Base-by-base conservation (phyloP, 2,888 invertebrate species). In the Pterobdella sp. region DNA sequence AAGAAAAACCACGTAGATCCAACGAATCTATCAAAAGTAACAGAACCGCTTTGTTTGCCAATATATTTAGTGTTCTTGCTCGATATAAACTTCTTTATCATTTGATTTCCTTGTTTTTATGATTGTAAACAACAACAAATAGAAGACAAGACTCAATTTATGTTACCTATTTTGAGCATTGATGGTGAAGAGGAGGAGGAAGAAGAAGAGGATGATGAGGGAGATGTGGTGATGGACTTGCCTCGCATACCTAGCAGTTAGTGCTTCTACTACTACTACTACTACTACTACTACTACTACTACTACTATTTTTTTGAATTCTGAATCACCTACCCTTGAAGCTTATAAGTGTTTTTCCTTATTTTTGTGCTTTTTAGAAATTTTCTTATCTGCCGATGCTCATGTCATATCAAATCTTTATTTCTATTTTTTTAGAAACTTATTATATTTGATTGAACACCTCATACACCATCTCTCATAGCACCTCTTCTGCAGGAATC, bases 211-310 rank as follows among this genome's bases (percentile, higher is more conserved):
- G 37, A 36, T 29, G 71, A 71, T 31, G 71, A 32, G 14, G 71
- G 63, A 26, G 71, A 71, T 52, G 63, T 71, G 1, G 71, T 71
- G 4, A 18, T 31, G 22, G 71, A 71, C 31, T 26, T 71, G 3
- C 71, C 71, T 26, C 52, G 36, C n/a, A 71, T 71, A 1, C 63
- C 71, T 10, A 71, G 71, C 71, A 56, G 71, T 71, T n/a, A 71
- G 71, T 71, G 34, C 14, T 7, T 26, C 42, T 14, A 14, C 10
- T 7, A 14, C 42, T 7, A 31, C 3, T 65, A 32, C 2, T 65
- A 32, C 10, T 42, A 18, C 42, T 42, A 14, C 18, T 42, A 14
- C 42, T 42, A 18, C 42, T 42, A 14, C 10, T 42, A 18, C n/a
- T n/a, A n/a, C n/a, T n/a, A n/a, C n/a, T n/a, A n/a, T n/a, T n/a